phyloP scores from a whole-genome alignment of 2,888 invertebrate genomes.

The Oscheius sp. region DNA sequence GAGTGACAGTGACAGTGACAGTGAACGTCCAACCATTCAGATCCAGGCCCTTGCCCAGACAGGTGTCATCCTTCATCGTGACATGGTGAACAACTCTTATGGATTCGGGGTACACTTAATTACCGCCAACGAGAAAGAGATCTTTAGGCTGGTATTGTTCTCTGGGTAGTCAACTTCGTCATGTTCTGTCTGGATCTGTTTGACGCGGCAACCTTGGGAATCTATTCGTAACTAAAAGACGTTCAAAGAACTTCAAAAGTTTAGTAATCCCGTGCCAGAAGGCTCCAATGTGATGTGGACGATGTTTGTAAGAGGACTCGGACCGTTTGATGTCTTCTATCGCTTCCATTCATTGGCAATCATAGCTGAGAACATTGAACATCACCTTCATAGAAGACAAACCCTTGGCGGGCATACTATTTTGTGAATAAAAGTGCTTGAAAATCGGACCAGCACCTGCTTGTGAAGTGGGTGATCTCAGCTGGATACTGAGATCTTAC shows the following conservation, averaged over 20 bases:
- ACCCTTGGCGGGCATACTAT: too few species aligned
- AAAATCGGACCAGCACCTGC: too few species aligned
- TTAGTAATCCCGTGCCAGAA: background rate
- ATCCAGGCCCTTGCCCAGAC: background rate
- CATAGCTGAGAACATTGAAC: too few species aligned
- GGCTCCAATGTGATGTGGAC: background rate
- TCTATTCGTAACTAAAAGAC: background rate
- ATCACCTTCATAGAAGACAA: too few species aligned
- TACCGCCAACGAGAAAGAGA: too few species aligned
- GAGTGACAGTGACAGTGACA: background rate
- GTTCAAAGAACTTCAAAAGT: too few species aligned
- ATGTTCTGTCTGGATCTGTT: constrained; percentile 6
- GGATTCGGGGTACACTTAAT: background rate
- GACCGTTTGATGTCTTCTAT: constrained; percentile 1
- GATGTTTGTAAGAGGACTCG: constrained; percentile 1
- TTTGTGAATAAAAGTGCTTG: too few species aligned
- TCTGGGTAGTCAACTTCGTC: background rate
- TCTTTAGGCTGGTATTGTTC: background rate
- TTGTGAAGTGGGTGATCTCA: too few species aligned
- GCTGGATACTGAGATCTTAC: too few species aligned
- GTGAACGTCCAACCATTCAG: too few species aligned
- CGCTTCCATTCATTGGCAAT: background rate
- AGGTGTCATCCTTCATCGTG: background rate
- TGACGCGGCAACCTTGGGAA: background rate
- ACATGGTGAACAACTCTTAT: background rate